Percentiles rank a stretch among this genome's conserved stretches.
These are phyloP conservation scores for Diglossa cyanea DNA, from an alignment of 2,797 vertebrate genomes.

Conservation along the genomic window DNA sequence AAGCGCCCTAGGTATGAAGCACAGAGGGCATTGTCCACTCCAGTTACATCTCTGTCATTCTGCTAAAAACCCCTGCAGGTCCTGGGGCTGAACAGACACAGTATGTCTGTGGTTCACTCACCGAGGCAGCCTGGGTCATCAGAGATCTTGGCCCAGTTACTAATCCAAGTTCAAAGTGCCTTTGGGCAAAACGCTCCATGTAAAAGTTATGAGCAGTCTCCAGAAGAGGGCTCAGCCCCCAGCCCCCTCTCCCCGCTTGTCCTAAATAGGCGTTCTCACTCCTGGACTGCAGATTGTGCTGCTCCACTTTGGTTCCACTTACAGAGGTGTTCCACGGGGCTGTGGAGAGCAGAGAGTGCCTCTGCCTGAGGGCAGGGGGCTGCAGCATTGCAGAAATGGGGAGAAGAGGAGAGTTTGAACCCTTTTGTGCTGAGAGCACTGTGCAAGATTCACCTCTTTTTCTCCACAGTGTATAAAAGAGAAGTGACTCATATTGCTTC, in stretches of 20 bases:
- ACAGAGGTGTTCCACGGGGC: neutral
- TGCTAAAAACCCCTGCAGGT: neutral
- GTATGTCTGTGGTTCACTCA: neutral
- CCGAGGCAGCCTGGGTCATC: neutral
- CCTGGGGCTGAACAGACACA: neutral
- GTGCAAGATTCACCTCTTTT: neutral
- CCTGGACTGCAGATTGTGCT: neutral
- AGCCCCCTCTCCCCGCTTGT: neutral
- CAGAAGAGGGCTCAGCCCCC: neutral
- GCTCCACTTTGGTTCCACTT: neutral
- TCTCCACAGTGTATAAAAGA: neutral
- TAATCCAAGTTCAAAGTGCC: neutral
- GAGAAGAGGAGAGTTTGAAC: neutral
- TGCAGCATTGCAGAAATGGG: neutral
- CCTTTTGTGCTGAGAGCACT: neutral
- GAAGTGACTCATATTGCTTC: neutral
- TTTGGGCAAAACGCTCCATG: neutral
- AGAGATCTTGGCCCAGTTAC: neutral
- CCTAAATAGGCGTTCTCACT: neutral
- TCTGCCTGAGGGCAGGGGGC: neutral
- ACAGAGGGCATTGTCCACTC: neutral
- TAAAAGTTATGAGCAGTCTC: neutral
- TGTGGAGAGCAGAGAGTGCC: neutral
- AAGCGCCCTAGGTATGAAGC: neutral
- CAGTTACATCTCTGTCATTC: neutral